phyloP scores from a whole-genome alignment of 2,888 invertebrate genomes.

The Drosophila longiperda region DNA sequence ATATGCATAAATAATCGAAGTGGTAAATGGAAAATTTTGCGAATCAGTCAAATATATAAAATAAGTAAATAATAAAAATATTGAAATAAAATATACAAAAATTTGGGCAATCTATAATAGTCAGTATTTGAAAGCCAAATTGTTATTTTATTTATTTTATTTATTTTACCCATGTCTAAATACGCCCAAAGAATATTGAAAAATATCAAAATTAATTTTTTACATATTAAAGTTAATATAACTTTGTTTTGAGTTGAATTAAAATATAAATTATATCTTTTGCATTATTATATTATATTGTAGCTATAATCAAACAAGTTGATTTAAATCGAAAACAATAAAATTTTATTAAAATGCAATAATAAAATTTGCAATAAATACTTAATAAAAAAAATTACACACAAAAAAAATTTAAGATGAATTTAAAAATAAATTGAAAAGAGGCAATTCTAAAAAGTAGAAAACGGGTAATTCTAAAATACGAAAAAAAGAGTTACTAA shows the following conservation, averaged over 20 bases:
- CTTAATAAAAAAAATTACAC: background rate
- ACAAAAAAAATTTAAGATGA: background rate
- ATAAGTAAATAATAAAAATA: too few species aligned
- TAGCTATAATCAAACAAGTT: background rate
- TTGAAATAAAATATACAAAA: background rate
- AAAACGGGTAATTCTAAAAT: background rate
- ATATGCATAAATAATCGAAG: background rate
- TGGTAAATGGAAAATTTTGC: background rate
- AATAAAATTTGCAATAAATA: background rate
- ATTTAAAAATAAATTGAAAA: too few species aligned
- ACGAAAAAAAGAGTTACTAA: background rate
- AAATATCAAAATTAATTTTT: background rate
- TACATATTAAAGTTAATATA: rapidly evolving
- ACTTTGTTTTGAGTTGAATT: background rate
- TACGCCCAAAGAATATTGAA: background rate
- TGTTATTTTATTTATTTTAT: background rate
- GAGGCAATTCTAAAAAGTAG: too few species aligned
- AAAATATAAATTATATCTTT: background rate
- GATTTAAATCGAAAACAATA: background rate
- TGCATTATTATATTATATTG: background rate
- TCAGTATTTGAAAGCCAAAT: background rate
- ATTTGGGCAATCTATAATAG: background rate
- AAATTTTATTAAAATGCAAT: background rate
- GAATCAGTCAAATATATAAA: background rate
- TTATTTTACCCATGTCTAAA: background rate